Percentiles rank a stretch among this genome's conserved stretches.
These are phyloP conservation scores for Dipodomys ordii DNA, from an alignment of 2,113 vertebrate genomes.

Conservation along the genomic window DNA sequence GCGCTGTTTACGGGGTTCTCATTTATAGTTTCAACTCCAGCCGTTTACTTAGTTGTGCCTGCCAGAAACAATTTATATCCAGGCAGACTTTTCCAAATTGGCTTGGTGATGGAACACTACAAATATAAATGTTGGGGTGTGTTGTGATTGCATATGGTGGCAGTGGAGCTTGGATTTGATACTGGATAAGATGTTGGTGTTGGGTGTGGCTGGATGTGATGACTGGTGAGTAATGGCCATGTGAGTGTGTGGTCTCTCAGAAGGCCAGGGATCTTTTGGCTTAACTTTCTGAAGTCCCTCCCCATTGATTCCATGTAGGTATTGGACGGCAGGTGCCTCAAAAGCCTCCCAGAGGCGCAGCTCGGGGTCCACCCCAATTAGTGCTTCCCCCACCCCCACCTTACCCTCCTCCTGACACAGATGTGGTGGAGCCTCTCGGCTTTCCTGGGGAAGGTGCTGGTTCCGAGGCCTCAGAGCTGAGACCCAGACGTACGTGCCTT, in stretches of 20 bases:
- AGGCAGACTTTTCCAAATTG: neutral
- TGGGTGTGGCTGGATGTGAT: neutral
- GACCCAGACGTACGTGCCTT: slow-evolving; percentile 89
- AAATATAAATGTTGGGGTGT: fast-evolving
- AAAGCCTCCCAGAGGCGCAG: slow-evolving; percentile 89
- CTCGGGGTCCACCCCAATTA: slow-evolving; percentile 87
- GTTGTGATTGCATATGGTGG: neutral
- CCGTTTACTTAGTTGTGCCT: neutral
- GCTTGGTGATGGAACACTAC: fast-evolving
- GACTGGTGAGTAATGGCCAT: no score
- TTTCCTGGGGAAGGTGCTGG: slow-evolving; percentile 84
- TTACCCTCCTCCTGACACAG: slow-evolving; percentile 88
- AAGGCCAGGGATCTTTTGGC: neutral
- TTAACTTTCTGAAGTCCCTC: slow-evolving; percentile 77
- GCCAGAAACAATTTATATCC: neutral
- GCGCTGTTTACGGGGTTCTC: neutral
- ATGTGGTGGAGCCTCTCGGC: slow-evolving; percentile 79
- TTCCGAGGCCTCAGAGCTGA: slow-evolving; percentile 83
- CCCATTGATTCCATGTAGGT: slow-evolving; percentile 89
- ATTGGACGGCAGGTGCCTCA: slow-evolving; percentile 88
- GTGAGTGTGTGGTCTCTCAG: fast-evolving
- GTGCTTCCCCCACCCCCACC: slow-evolving; percentile 90
- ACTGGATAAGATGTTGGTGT: fast-evolving
- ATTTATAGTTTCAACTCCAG: neutral
- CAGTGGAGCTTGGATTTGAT: fast-evolving